Conservation (phyloP, 1,140 invertebrate species). For the Sinonovacula constricta region DNA sequence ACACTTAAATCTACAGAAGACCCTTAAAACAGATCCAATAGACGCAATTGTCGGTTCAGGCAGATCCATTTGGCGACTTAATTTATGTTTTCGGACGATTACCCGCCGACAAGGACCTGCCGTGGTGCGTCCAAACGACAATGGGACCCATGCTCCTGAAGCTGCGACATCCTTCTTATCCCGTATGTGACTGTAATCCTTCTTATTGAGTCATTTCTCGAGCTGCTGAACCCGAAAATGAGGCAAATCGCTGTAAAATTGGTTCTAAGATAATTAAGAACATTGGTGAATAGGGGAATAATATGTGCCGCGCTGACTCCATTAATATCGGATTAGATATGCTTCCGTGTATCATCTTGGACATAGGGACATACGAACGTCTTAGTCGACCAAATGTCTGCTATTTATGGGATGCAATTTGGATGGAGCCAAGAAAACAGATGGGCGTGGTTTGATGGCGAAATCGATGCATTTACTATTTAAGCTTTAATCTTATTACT, state of each 20-base stretch:
- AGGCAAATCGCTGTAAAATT: constrained; percentile 51
- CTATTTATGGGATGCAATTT: too few species aligned
- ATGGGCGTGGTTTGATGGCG: too few species aligned
- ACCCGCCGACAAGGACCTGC: constrained; percentile 25
- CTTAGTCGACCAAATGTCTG: too few species aligned
- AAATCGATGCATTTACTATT: too few species aligned
- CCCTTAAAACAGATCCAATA: constrained; percentile 14
- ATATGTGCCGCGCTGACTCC: too few species aligned
- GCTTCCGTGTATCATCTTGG: too few species aligned
- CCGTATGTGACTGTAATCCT: constrained; percentile 47
- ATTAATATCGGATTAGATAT: too few species aligned
- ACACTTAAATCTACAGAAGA: constrained; percentile 22
- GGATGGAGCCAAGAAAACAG: too few species aligned
- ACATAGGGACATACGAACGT: too few species aligned
- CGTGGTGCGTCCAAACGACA: constrained; percentile 13
- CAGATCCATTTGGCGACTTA: constrained; percentile 36
- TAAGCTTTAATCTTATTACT: too few species aligned
- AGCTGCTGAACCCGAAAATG: constrained; percentile 38
- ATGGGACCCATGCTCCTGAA: constrained; percentile 34
- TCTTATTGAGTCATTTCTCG: constrained; percentile 47
- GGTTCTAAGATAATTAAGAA: constrained; percentile 38
- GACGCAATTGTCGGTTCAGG: constrained; percentile 5
- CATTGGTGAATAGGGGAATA: not conserved
- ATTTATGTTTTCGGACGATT: constrained; percentile 53
- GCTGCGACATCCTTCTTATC: constrained; percentile 40